Percentiles rank a stretch among this genome's conserved stretches.
phyloP scores from a whole-genome alignment of 2,113 vertebrate species.

The Perca flavescens region DNA sequence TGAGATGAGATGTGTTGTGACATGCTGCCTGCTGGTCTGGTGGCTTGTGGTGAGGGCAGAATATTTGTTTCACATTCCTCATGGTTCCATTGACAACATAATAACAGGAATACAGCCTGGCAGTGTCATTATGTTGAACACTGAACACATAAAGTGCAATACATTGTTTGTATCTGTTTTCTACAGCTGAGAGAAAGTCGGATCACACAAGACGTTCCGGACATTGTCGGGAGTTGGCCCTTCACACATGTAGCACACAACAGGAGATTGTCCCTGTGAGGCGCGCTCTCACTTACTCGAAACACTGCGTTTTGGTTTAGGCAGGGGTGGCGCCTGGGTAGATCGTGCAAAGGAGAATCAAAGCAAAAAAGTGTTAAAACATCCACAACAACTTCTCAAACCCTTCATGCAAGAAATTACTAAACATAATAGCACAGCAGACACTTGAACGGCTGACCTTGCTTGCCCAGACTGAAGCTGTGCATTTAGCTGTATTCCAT shows the following conservation, averaged over 20 bases:
- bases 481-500: neutral
- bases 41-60: slow-evolving; percentile 54
- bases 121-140: slow-evolving; percentile 41
- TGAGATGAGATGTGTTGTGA: slow-evolving; percentile 71
- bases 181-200: neutral
- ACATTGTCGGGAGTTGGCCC: too few relatives aligned
- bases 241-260: too few relatives aligned
- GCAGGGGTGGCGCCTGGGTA: too few relatives aligned
- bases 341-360: too few relatives aligned
- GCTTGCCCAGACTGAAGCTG: neutral
- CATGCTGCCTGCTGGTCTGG: slow-evolving; percentile 58
- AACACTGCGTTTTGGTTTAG: too few relatives aligned
- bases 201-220: neutral
- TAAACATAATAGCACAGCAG: neutral
- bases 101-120: slow-evolving; percentile 51
- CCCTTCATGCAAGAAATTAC: neutral
- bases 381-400: neutral
- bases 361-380: neutral
- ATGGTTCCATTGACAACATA: slow-evolving; percentile 71
- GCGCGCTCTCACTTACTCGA: too few relatives aligned
- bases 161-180: neutral
- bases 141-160: neutral
- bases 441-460: neutral
- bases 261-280: too few relatives aligned
- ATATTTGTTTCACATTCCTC: slow-evolving; percentile 75